Base-by-base conservation (phyloP, 2,113 vertebrate genomes). In the Xenus cinereus region DNA sequence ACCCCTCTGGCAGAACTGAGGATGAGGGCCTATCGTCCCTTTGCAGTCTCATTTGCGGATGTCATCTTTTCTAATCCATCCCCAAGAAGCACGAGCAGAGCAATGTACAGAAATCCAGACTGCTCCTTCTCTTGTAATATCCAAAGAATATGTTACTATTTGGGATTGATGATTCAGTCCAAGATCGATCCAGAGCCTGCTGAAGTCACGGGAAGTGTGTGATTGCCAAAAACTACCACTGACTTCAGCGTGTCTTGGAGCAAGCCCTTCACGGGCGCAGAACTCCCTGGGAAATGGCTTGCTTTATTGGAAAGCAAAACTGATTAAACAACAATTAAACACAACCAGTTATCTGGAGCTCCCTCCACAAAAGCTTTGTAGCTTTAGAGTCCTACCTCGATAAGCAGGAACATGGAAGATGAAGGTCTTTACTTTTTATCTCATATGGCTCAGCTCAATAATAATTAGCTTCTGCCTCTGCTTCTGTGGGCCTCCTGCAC, bases 401-500 rank as follows among this genome's bases (percentile, higher is more conserved):
- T 60, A 79, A 68, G 41, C 32, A 89, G 84, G 27, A 75, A 41
- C 3, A 2, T 54, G 74, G 71, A 95, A 32, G 21, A 69, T 0
- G 0, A 95, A 87, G 57, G 51, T 80, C 73, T 68, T 77, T 54
- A 24, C 46, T 95, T 93, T 91, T 74, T 79, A 74, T 77, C 93
- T 97, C 71, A 7, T 9, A 62, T 76, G 71, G 71, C 74, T 93
- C 67, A 63, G 80, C 83, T 90, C 73, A 72, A 84, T 30, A 85
- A n/a, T 88, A 94, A 89, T 95, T 92, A 97, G 87, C 94, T 90
- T 76, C 92, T 95, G 89, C 93, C 75, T 93, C 87, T 90, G 95
- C 96, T 97, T 95, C 96, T 91, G 94, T 96, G 95, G 81, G 96
- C 81, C 87, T 89, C 74, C 89, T 93, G 91, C 81, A 32, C 94